A percentile compares a stretch with the other conserved stretches of the same genome.
phyloP scores from a whole-genome alignment of 2,888 invertebrate species.

The Elgonia sp. region DNA sequence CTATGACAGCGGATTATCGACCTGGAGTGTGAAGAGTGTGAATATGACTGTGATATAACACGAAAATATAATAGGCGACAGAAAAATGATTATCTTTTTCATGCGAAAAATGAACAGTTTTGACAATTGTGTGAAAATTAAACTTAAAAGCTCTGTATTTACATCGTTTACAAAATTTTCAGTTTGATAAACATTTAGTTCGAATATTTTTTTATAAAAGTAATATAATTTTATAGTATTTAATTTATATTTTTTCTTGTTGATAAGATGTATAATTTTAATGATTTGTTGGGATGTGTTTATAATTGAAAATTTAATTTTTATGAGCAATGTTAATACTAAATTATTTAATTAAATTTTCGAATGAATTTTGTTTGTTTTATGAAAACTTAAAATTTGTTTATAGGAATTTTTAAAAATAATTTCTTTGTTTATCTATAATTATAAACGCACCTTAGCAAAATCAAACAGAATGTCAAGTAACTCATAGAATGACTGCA shows the following conservation, averaged over 20 bases:
- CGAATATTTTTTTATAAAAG: no score
- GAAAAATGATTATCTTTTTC: slow-evolving; percentile 26
- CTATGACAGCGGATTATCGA: slow-evolving; percentile 88
- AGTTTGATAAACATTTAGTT: no score
- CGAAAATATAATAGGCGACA: slow-evolving; percentile 55
- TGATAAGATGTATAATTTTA: no score
- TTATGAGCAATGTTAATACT: no score
- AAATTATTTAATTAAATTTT: no score
- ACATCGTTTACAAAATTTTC: no score
- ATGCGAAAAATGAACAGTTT: slow-evolving; percentile 23
- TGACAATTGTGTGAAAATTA: slow-evolving; percentile 3
- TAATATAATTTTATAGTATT: no score
- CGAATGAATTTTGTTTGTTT: no score
- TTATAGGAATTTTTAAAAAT: neutral
- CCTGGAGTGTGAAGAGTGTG: slow-evolving; percentile 84
- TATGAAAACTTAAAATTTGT: neutral
- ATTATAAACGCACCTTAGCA: slow-evolving; percentile 47
- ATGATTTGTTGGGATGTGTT: no score
- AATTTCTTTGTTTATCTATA: neutral
- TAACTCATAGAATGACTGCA: slow-evolving; percentile 71
- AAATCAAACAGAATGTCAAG: slow-evolving; percentile 38
- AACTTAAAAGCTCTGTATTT: neutral
- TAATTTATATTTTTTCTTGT: no score
- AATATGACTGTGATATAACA: slow-evolving; percentile 83
- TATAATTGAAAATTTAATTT: no score